A percentile compares a stretch with the other conserved stretches of the same genome.
phyloP scores from a whole-genome alignment of 2,797 vertebrate genomes.

The Cheirogaleus major region DNA sequence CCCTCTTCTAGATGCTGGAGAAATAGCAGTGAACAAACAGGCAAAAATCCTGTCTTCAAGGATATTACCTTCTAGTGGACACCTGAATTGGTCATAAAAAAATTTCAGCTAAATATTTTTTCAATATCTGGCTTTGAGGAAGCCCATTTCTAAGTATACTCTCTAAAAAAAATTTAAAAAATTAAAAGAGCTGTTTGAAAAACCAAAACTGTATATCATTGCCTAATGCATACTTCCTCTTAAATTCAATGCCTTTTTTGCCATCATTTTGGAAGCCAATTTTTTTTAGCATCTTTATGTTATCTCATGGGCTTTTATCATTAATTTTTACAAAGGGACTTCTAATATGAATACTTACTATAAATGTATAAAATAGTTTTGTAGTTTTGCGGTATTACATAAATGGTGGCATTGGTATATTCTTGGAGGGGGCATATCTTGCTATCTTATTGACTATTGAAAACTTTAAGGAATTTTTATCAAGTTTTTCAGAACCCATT shows the following conservation, averaged over 20 bases:
- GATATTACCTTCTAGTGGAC: background rate
- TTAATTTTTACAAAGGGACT: background rate
- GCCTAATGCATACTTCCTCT: background rate
- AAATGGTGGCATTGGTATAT: background rate
- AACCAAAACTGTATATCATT: background rate
- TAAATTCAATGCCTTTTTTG: background rate
- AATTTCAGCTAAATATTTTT: background rate
- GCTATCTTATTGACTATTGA: background rate
- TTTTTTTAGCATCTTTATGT: background rate
- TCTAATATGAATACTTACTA: background rate
- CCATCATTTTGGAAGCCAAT: background rate
- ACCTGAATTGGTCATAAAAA: background rate
- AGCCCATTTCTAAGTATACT: background rate
- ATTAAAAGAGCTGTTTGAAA: background rate
- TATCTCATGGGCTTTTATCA: background rate
- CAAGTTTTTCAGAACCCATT: background rate
- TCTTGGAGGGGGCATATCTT: background rate
- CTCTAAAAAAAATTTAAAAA: background rate
- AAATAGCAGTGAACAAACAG: background rate
- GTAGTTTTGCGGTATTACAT: background rate
- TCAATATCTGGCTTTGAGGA: background rate
- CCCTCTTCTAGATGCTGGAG: background rate
- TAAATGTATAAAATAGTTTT: background rate
- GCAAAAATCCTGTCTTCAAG: background rate
- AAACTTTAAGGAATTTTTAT: background rate